Evolutionary conservation across 2,797 vertebrate species (phyloP), one percentile per base, ranked within the genome.

Genomic region (Galaxias olidus): DNA sequence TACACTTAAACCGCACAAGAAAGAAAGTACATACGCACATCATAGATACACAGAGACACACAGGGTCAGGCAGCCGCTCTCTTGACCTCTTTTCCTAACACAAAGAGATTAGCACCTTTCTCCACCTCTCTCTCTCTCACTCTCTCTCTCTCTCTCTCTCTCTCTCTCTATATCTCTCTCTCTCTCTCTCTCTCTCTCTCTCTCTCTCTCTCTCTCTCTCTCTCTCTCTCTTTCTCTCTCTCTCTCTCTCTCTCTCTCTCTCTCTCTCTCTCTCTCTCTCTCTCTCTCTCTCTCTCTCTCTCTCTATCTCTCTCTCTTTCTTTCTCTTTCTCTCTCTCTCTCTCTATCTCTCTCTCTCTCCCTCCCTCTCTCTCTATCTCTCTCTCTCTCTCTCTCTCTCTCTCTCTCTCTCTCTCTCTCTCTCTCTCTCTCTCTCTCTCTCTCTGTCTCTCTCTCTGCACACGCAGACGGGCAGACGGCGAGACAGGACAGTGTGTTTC

Each of bases 401-500:
- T 55, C 44, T 49, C 51, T 49, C 59, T 47, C 53, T 42, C 63
- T 55, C 51, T 44, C 12, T 14, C 12, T 1, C 30, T 1, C 14
- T 40, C 9, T 9, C 12, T 8, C 20, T 7, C 10, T 30, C 57
- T 55, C 58, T 54, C 51, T 44, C 13, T 6, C 52, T 56, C 52
- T 50, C 71, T 67, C 60, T 61, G 46, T 60, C 30, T 30, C 30
- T 30, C 30, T 59, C 64, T 47, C 62, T 67, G 60, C 66, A 76
- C 56, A 69, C 18, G 15, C 60, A 69, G 10, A 19, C 45, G 15
- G 10, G 15, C 14, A 51, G 11, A 40, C 4, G 14, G 30, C 20
- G 46, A n/a, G 14, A 17, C 58, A 66, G 68, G 77, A 74, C 78
- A 84, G 82, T 79, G 73, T 77, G 76, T 87, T 85, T 80, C 75